Evolutionary conservation across 2,888 invertebrate species (phyloP).

Genomic region (Scaptodrosophila latifasciaeformis): DNA sequence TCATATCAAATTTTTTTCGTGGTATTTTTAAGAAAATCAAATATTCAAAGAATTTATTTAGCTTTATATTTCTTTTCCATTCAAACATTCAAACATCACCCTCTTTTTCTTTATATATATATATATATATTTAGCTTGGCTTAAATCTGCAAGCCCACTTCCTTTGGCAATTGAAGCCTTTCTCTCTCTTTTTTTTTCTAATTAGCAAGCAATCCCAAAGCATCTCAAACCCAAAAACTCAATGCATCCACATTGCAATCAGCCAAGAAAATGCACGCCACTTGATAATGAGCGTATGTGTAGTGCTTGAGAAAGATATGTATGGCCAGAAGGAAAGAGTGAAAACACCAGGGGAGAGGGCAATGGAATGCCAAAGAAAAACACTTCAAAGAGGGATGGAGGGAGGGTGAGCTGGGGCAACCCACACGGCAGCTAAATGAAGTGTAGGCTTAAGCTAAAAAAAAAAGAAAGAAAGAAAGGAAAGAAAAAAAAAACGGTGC

Average conservation of each 20-base stretch:
- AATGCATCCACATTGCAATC: slow-evolving; percentile 46
- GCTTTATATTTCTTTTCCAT: no score
- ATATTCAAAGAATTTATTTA: no score
- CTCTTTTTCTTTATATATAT: no score
- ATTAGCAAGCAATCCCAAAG: slow-evolving; percentile 40
- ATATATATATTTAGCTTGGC: no score
- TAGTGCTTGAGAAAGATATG: slow-evolving; percentile 17
- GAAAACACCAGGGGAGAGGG: neutral
- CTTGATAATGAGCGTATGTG: slow-evolving; percentile 49
- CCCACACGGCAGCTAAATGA: slow-evolving; percentile 50
- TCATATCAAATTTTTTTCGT: no score
- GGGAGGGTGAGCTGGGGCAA: slow-evolving; percentile 1
- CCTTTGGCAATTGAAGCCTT: no score
- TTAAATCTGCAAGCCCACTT: no score
- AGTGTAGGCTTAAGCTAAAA: slow-evolving; percentile 61
- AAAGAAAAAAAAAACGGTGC: slow-evolving; percentile 2
- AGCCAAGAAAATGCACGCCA: slow-evolving; percentile 64
- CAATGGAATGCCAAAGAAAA: slow-evolving; percentile 41
- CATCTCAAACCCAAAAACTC: neutral
- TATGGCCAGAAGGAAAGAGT: slow-evolving; percentile 6
- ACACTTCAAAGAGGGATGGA: slow-evolving; percentile 66
- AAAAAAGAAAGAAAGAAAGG: slow-evolving; percentile 22
- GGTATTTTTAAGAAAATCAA: no score
- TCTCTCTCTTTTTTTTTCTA: slow-evolving; percentile 29
- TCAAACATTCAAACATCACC: no score